Evolutionary conservation across 1,140 invertebrate species (phyloP), one percentile per base, ranked within the genome.

Genomic region (Caerostris darwini): DNA sequence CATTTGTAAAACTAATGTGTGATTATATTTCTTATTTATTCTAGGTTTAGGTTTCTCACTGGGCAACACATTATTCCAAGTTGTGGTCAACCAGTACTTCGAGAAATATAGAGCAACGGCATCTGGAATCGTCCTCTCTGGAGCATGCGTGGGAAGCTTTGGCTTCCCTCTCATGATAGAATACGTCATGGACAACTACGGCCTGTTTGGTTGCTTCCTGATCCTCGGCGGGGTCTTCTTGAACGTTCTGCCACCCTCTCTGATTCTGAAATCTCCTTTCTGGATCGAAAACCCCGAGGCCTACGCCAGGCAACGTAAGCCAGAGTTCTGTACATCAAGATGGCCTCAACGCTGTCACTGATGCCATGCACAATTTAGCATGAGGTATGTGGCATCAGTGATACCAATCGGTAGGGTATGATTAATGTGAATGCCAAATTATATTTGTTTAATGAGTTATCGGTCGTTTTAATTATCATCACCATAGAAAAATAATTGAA

Each of bases 211-310:
- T 2, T 95, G 95, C 7, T 95, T 98, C 7, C 96, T 98, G 0
- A 96, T 98, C 3, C 97, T 98, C 96, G 98, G 98, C 3, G 98
- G 97, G 14, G 96, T 98, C 3, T 97, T 98, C 87, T 96, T 99
- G 17, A 98, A 98, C 95, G 97, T 98, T 1, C 98, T 98, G 97
- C 97, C 98, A 3, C 97, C 98, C 7, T 97, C 97, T 0, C 97
- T 97, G 53, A 97, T 98, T 0, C 98, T 98, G 95, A 96, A 97
- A 82, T 98, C 98, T 2, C 93, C 95, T 0, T 19, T 8, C 7
- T 94, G 92, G 92, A 69, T 94, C 6, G 69, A 82, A 19, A 17
- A 94, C 81, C 85, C 92, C 54, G 81, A 90, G 58, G 54, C 3
- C 3, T 94, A 94, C 58, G 86, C 82, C 6, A 77, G 92, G 92